A percentile compares a stretch with the other conserved stretches of the same genome.
These are phyloP conservation scores for Epsilonema sp. DNA, from an alignment of 2,888 invertebrate genomes.

Conservation along the genomic window DNA sequence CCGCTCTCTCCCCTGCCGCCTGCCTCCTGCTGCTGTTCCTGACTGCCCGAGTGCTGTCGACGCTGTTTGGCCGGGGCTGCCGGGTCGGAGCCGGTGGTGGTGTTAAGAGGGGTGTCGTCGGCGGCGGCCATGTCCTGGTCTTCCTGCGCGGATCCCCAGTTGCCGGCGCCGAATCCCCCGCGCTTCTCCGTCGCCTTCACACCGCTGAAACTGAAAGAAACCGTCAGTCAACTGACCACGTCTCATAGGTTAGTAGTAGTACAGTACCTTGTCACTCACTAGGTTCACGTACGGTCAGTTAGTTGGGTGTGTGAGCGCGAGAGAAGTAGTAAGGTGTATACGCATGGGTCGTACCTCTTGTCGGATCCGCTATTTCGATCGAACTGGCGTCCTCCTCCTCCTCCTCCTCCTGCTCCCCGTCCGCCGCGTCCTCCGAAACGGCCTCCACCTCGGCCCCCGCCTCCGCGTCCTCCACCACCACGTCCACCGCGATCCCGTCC, in stretches of 20 bases:
- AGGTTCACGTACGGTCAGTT: too few relatives aligned
- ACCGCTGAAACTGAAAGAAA: slow-evolving; percentile 20
- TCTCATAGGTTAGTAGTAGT: too few relatives aligned
- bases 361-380: slow-evolving; percentile 32
- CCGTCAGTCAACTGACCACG: neutral
- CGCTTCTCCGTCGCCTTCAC: slow-evolving; percentile 30
- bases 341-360: neutral
- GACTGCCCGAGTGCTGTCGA: neutral
- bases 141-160: slow-evolving; percentile 27
- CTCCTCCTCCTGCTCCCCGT: neutral
- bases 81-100: neutral
- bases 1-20: neutral
- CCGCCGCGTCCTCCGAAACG: neutral
- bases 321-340: too few relatives aligned
- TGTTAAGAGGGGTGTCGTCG: too few relatives aligned
- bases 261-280: too few relatives aligned
- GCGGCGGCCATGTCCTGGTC: neutral
- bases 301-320: too few relatives aligned
- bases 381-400: slow-evolving; percentile 21
- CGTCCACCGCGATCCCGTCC: neutral
- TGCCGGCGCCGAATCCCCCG: slow-evolving; percentile 31
- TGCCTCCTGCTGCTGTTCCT: neutral
- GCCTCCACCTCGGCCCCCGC: neutral
- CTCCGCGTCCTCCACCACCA: neutral
- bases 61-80: neutral